Conservation (phyloP, 2,113 vertebrate genomes). For the Machaerirhynchus nigripectus region DNA sequence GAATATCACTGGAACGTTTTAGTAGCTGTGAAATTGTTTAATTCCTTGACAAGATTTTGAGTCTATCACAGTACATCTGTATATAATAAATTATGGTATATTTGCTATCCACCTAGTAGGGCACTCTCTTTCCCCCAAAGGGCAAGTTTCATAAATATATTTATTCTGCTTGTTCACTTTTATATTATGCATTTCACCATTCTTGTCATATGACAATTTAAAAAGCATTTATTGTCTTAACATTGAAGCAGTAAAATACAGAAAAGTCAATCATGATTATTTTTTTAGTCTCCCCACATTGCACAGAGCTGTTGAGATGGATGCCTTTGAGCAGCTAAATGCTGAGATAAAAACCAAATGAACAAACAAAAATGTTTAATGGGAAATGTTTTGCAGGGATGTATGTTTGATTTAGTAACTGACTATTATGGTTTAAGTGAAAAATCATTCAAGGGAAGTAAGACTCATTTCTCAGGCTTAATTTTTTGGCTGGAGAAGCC, state of each 20-base stretch:
- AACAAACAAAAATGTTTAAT: not conserved
- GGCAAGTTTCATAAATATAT: not conserved
- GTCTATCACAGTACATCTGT: not conserved
- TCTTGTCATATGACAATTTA: not conserved
- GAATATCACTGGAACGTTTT: not conserved
- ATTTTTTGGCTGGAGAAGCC: fast-evolving
- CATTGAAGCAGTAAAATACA: not conserved
- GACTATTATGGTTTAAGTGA: not conserved
- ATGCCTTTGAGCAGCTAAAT: not conserved
- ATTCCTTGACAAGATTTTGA: not conserved
- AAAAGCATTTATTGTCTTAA: not conserved
- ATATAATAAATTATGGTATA: not conserved
- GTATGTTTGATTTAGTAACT: not conserved
- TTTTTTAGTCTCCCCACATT: not conserved
- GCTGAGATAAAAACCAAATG: not conserved
- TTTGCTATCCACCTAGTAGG: not conserved
- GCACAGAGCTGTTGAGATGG: not conserved
- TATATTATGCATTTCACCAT: not conserved
- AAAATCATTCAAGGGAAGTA: not conserved
- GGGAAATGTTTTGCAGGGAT: not conserved
- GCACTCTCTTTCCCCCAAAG: not conserved
- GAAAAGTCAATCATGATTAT: not conserved
- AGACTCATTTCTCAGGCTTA: not conserved
- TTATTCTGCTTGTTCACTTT: constrained; percentile 2
- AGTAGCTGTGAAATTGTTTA: not conserved